Base-by-base conservation (phyloP, 2,888 invertebrate genomes). In the Spatulosminthurus flaviceps region DNA sequence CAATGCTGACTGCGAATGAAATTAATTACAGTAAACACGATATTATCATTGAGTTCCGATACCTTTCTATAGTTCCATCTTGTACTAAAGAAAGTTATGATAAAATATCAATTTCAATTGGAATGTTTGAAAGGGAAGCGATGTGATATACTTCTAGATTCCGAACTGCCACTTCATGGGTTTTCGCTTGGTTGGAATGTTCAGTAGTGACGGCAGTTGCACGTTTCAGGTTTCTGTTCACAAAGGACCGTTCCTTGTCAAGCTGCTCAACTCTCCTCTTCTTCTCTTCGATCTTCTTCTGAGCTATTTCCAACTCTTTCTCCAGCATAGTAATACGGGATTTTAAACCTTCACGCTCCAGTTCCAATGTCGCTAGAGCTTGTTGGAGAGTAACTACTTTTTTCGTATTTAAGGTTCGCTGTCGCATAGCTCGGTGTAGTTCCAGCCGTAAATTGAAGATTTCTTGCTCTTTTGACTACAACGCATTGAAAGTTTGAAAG, bases 121-220 rank as follows among this genome's bases (percentile, higher is more conserved):
- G n/a, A n/a, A n/a, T n/a, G n/a, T n/a, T n/a, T n/a, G n/a, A n/a
- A n/a, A n/a, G n/a, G n/a, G n/a, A n/a, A n/a, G n/a, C n/a, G n/a
- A n/a, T n/a, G n/a, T n/a, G n/a, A n/a, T n/a, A n/a, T n/a, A n/a
- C 82, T 74, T 83, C 79, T 24, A 85, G 60, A 75, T 83, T 84
- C 24, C 79, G 67, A 7, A 83, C 80, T 21, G 84, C 85, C 0
- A 82, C 76, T 42, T 82, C 75, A 77, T 84, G 82, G 21, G 81
- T 80, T 61, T 82, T 82, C 7, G 80, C 78, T 77, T 83, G 83
- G 69, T 80, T 82, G 5, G 79, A 81, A 43, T 84, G 83, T 42
- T 82, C 82, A 7, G 78, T 71, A 1, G 81, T 78, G 13, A 85
- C 64, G 0, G 81, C 81, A 19, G 61, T 75, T 1, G 83, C 84